Conservation (phyloP, 2,113 vertebrate genomes). For the Laticauda colubrina region DNA sequence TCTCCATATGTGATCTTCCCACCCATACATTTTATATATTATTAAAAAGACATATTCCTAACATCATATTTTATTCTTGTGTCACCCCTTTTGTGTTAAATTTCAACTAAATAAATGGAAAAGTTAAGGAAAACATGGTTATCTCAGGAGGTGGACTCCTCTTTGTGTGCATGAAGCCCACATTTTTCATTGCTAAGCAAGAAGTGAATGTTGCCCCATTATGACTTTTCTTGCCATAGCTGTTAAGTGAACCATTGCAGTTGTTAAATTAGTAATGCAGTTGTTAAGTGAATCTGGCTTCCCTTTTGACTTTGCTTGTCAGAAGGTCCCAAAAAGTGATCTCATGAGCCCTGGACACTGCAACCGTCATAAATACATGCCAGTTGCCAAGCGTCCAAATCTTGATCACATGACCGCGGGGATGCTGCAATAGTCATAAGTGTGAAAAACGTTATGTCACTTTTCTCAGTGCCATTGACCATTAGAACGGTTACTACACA, state of each 20-base stretch:
- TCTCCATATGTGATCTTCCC: constrained; percentile 11
- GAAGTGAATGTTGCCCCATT: too few species aligned
- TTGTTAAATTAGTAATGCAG: not conserved
- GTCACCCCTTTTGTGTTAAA: not conserved
- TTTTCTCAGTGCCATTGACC: not conserved
- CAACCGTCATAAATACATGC: not conserved
- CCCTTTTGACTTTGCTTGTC: not conserved
- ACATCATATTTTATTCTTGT: not conserved
- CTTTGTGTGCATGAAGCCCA: too few species aligned
- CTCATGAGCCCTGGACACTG: not conserved
- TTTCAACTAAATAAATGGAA: not conserved
- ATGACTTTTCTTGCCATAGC: not conserved
- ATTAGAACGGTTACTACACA: not conserved
- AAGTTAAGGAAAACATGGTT: not conserved
- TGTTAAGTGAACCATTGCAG: not conserved
- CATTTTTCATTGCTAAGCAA: too few species aligned
- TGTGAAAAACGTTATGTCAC: not conserved
- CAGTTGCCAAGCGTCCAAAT: not conserved
- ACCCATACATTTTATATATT: not conserved
- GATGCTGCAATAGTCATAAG: not conserved
- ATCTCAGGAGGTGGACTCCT: not conserved
- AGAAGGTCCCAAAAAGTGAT: not conserved
- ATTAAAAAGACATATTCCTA: not conserved
- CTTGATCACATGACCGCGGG: not conserved
- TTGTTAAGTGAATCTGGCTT: not conserved